Evolutionary conservation across 2,888 invertebrate genomes (phyloP).

Genomic region (Chironomus tentans): DNA sequence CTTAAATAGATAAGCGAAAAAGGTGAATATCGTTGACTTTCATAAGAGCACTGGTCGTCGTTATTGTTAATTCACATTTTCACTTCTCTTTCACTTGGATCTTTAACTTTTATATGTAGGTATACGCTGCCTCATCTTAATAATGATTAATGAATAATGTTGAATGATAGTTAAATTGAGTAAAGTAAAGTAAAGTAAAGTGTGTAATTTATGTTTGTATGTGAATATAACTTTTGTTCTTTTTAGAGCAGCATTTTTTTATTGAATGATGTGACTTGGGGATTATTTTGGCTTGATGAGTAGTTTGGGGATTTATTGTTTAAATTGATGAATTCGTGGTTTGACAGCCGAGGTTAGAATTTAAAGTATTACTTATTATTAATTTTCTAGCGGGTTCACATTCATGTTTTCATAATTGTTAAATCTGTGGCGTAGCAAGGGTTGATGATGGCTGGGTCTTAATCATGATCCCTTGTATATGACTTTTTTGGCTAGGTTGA

Average conservation of each 20-base stretch:
- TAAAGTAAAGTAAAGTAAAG: neutral
- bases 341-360: too few relatives aligned
- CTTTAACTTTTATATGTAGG: too few relatives aligned
- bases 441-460: too few relatives aligned
- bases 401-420: too few relatives aligned
- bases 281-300: too few relatives aligned
- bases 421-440: too few relatives aligned
- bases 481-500: too few relatives aligned
- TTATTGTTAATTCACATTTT: neutral
- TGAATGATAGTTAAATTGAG: conserved; percentile 11
- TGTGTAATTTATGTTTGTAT: neutral
- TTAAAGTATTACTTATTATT: too few relatives aligned
- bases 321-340: too few relatives aligned
- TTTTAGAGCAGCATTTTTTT: neutral
- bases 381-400: too few relatives aligned
- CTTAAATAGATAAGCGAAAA: conserved; percentile 2
- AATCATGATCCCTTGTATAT: too few relatives aligned
- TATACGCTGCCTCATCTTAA: neutral
- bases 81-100: neutral
- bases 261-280: neutral
- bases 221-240: neutral
- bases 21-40: neutral
- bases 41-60: neutral
- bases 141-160: conserved; percentile 18
- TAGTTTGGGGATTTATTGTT: too few relatives aligned